These are phyloP conservation scores for Megatriorchis doriae DNA, from an alignment of 2,113 vertebrate species.

Conservation along the genomic window DNA sequence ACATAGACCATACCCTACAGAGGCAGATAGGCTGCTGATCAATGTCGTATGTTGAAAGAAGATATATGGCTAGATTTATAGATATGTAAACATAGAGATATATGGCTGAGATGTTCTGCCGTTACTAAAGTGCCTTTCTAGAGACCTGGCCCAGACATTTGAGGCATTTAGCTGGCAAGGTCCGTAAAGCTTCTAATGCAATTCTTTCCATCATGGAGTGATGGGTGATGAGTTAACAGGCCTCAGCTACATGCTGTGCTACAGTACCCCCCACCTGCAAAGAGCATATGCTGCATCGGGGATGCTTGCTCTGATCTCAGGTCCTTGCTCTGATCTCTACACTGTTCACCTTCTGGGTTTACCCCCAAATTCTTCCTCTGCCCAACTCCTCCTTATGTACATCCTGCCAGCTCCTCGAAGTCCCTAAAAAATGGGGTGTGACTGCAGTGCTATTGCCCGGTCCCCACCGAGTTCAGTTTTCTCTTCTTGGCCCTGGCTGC, in stretches of 20 bases:
- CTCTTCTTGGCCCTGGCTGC: neutral
- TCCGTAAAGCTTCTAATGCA: neutral
- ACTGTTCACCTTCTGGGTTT: neutral
- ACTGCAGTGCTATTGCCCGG: neutral
- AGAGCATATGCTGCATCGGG: fast-evolving
- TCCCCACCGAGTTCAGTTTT: neutral
- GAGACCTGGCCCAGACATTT: neutral
- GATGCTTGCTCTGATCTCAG: neutral
- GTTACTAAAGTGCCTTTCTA: neutral
- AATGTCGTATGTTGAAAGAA: too few relatives aligned
- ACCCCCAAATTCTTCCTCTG: neutral
- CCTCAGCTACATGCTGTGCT: neutral
- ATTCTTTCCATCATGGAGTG: neutral
- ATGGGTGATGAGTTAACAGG: fast-evolving
- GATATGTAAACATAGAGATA: too few relatives aligned
- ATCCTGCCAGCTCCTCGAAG: neutral
- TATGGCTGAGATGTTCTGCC: too few relatives aligned
- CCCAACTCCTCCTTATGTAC: neutral
- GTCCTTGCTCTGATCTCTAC: neutral
- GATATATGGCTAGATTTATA: too few relatives aligned
- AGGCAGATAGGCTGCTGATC: neutral
- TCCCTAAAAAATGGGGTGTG: neutral
- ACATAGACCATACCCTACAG: neutral
- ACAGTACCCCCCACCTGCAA: neutral
- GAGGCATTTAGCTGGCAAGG: neutral